Base-by-base conservation (phyloP, 1,140 invertebrate species). In the Drosophila subobscura region DNA sequence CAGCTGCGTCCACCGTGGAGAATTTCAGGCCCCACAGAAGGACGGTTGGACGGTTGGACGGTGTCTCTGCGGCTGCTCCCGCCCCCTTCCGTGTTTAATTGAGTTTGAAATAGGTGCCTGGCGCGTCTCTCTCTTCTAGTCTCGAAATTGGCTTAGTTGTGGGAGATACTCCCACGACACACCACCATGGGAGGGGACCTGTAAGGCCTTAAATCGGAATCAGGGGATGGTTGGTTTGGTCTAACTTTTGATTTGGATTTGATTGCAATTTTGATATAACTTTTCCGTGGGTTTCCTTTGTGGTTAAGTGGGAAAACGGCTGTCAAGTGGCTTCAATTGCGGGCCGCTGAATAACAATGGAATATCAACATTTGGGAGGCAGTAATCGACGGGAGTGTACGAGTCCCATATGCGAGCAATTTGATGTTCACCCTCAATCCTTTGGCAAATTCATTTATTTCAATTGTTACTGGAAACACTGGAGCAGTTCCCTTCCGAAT, bases 21-120 rank as follows among this genome's bases (percentile, higher is more conserved):
- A 42, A 68, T 68, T 68, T 68, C 65, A 68, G 67, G 63, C 47
- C 63, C 55, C 65, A 68, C 47, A 20, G 16, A 20, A 20, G 16
- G 16, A 20, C 16, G 16, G 16, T 20, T 20, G 16, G 16, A 20
- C 16, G 16, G 16, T 20, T 46, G 27, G 56, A 41, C 49, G 50
- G 50, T 37, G 20, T 8, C 20, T 49, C 42, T 27, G 16, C 42
- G 40, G 29, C 29, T 33, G 29, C 29, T 33, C 7, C 29, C 8
- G 40, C 42, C 53, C 47, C 54, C 47, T 78, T 67, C 65, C 78
- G 81, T 86, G 81, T 81, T 86, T 86, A 86, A 86, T 86, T 86
- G 81, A 86, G 81, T 86, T 86, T 86, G 83, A 86, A 86, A 88
- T 88, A 81, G 83, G 78, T 86, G 83, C 58, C 65, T 75, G 70